These are phyloP conservation scores for Halictus rubicundus DNA, from an alignment of 1,140 invertebrate genomes.

Conservation along the genomic window DNA sequence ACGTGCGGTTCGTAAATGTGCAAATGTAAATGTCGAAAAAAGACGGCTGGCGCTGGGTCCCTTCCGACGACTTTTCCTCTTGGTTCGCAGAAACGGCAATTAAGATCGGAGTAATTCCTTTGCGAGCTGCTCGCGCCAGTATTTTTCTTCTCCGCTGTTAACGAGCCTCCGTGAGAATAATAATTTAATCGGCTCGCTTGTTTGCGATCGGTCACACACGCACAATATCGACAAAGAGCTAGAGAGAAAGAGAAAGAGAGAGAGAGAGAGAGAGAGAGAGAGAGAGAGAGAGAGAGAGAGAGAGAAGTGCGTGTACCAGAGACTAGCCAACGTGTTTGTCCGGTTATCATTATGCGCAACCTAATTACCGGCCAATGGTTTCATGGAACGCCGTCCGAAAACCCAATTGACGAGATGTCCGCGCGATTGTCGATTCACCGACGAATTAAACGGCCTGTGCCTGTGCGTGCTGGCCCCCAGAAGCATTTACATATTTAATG, in stretches of 20 bases:
- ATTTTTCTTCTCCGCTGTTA: constrained; percentile 42
- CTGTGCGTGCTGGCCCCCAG: constrained; percentile 35
- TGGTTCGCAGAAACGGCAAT: constrained; percentile 39
- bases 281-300: too few species aligned
- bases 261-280: neutral
- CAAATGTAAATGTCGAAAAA: constrained; percentile 37
- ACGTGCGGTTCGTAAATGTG: constrained; percentile 32
- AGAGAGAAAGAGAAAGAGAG: too few species aligned
- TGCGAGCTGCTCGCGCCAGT: constrained; percentile 17
- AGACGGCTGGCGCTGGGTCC: neutral
- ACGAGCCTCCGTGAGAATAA: constrained; percentile 50
- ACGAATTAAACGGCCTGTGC: constrained; percentile 69
- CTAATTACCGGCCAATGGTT: constrained; percentile 65
- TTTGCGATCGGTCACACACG: neutral
- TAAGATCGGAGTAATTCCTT: constrained; percentile 46
- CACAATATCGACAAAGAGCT: too few species aligned
- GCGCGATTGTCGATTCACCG: constrained; percentile 62
- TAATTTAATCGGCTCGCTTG: constrained; percentile 54
- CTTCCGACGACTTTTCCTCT: constrained; percentile 31
- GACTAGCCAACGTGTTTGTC: constrained; percentile 55
- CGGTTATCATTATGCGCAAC: constrained; percentile 62
- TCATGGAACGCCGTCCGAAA: constrained; percentile 62
- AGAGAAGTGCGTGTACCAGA: neutral
- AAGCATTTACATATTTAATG: constrained; percentile 76
- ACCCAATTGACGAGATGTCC: constrained; percentile 59